Conservation (phyloP, 2,797 vertebrate species). For the Paedocypris micromegethes region DNA sequence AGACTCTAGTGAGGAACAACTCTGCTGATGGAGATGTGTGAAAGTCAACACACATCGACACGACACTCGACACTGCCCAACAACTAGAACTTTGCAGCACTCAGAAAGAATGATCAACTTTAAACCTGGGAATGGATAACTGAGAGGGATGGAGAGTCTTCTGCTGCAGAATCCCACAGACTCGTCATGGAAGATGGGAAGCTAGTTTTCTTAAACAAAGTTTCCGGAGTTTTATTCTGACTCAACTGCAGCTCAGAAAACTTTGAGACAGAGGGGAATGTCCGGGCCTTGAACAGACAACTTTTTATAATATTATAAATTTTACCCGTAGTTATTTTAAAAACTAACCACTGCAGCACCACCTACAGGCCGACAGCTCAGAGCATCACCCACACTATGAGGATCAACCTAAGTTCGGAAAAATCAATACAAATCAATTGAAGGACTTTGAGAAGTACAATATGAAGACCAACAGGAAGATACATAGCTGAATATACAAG, state of each 20-base stretch:
- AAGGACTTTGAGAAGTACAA: no score
- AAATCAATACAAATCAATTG: neutral
- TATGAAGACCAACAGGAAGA: no score
- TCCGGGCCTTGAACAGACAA: conserved; percentile 29
- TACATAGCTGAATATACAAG: no score
- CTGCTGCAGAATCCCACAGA: neutral
- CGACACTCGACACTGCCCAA: neutral
- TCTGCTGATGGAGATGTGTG: conserved; percentile 28
- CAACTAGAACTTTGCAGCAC: no score
- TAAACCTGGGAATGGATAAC: conserved; percentile 33
- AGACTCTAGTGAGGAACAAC: conserved; percentile 16
- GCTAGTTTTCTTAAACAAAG: conserved; percentile 26
- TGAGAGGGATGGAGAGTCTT: neutral
- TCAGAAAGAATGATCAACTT: neutral
- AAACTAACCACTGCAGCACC: conserved; percentile 32
- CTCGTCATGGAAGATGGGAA: conserved; percentile 29
- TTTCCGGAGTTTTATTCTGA: conserved; percentile 15
- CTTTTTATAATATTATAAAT: no score
- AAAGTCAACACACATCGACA: neutral
- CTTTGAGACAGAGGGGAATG: conserved; percentile 4
- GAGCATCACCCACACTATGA: conserved; percentile 14
- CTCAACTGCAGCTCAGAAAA: neutral
- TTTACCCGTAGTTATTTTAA: no score
- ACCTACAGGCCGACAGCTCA: neutral
- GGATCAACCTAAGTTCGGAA: conserved; percentile 27